A percentile compares a stretch with the other conserved stretches of the same genome.
Conservation (phyloP, 2,888 invertebrate genomes). For the Leptothorax acervorum region DNA sequence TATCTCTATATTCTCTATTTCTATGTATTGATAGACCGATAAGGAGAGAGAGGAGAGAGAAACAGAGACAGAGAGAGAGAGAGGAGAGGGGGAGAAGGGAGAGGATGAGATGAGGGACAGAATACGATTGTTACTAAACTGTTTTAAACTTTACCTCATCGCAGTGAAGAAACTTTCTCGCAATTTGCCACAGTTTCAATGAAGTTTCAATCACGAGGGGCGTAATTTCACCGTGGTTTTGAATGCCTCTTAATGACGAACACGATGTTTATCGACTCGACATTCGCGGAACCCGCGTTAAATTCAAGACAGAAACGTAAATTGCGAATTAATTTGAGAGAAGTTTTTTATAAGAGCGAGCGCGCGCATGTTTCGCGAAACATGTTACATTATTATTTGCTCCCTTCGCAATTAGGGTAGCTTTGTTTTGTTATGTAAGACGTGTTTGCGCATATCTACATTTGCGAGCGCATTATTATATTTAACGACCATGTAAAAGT, state of each 20-base stretch:
- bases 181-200: conserved; percentile 29
- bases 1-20: background rate
- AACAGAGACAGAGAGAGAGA: background rate
- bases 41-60: background rate
- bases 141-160: conserved; percentile 19
- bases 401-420: background rate
- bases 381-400: background rate
- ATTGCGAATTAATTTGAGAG: conserved; percentile 7
- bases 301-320: background rate
- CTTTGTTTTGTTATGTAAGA: background rate
- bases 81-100: background rate
- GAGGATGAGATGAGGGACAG: background rate
- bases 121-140: conserved; percentile 28
- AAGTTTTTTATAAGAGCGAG: background rate
- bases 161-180: conserved; percentile 25
- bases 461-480: background rate
- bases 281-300: background rate
- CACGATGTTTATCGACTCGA: conserved; percentile 13
- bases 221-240: conserved; percentile 21
- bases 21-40: background rate
- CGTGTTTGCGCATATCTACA: background rate
- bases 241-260: conserved; percentile 34
- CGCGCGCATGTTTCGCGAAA: background rate
- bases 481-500: background rate
- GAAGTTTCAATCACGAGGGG: conserved; percentile 35